Conservation (phyloP, 92 coral and sea anemone genomes). For the Epizoanthus rinbou region DNA sequence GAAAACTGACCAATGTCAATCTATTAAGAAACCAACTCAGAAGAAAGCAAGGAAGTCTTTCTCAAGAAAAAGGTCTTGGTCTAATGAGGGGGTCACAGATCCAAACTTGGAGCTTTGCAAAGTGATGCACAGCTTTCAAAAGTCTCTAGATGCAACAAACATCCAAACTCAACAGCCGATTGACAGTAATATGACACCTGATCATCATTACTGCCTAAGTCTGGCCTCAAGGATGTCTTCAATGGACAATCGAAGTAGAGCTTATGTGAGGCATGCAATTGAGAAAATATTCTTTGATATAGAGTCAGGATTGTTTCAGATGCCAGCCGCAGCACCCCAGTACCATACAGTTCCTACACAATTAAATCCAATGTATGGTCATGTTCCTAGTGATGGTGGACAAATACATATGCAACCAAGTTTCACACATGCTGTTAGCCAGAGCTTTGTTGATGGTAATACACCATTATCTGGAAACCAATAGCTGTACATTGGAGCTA, state of each 20-base stretch:
- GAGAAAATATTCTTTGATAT: conserved; percentile 51
- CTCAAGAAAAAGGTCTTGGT: conserved; percentile 48
- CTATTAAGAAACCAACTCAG: conserved; percentile 40
- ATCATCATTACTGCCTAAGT: conserved; percentile 52
- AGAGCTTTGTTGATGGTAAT: conserved; percentile 2
- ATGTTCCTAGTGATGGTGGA: conserved; percentile 2
- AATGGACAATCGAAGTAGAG: conserved; percentile 41
- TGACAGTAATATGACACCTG: conserved; percentile 16
- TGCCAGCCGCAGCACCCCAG: conserved; percentile 36
- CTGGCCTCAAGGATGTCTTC: conserved; percentile 46
- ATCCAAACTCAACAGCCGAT: conserved; percentile 15
- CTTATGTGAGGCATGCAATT: conserved; percentile 52
- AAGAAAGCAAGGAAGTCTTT: conserved; percentile 42
- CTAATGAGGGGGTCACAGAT: conserved; percentile 42
- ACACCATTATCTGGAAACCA: neutral
- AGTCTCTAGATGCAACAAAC: conserved; percentile 54
- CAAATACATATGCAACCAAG: conserved; percentile 21
- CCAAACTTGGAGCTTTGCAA: conserved; percentile 53
- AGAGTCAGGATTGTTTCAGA: conserved; percentile 40
- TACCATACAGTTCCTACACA: conserved; percentile 21
- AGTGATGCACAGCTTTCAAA: conserved; percentile 61
- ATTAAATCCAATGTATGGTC: conserved; percentile 10
- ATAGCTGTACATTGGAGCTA: neutral
- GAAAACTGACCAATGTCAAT: too few species aligned
- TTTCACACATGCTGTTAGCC: conserved; percentile 7